Percentiles rank a stretch among this genome's conserved stretches.
Evolutionary conservation across 2,113 vertebrate genomes (phyloP).

Genomic region (Stegastes partitus): DNA sequence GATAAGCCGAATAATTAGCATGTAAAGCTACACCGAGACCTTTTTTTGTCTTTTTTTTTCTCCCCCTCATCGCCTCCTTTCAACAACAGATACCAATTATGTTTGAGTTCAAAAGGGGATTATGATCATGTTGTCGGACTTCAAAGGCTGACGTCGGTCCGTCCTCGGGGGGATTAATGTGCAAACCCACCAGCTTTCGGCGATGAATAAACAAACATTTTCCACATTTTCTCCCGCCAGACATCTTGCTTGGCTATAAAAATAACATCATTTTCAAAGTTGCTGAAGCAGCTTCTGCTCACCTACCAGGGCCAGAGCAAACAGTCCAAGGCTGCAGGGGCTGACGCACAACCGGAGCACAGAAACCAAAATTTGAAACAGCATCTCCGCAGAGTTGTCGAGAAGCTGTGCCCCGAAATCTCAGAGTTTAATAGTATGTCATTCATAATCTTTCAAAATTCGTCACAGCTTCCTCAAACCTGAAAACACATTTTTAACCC

Average conservation of each 20-base stretch:
- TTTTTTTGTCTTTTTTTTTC: conserved; percentile 9
- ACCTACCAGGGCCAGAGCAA: neutral
- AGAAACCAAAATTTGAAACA: neutral
- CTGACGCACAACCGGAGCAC: neutral
- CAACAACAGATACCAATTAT: conserved; percentile 57
- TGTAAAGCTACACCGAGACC: conserved; percentile 18
- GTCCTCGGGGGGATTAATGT: conserved; percentile 42
- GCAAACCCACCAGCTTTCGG: conserved; percentile 41
- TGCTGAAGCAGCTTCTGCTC: conserved; percentile 27
- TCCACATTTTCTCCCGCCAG: conserved; percentile 33
- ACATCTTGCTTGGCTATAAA: conserved; percentile 24
- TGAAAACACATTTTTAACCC: too few relatives aligned
- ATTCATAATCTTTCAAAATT: too few relatives aligned
- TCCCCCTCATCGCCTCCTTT: conserved; percentile 27
- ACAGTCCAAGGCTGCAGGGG: neutral
- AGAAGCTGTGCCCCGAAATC: too few relatives aligned
- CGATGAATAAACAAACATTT: conserved; percentile 60
- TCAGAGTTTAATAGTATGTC: too few relatives aligned
- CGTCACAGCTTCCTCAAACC: too few relatives aligned
- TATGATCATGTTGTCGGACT: conserved; percentile 54
- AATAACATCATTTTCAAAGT: conserved; percentile 29
- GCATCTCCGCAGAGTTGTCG: too few relatives aligned
- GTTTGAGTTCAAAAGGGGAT: conserved; percentile 56
- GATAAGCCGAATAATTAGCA: conserved; percentile 58
- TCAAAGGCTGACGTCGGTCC: conserved; percentile 64